Evolutionary conservation across 2,797 vertebrate species (phyloP).

Genomic region (Sphaeramia orbicularis): DNA sequence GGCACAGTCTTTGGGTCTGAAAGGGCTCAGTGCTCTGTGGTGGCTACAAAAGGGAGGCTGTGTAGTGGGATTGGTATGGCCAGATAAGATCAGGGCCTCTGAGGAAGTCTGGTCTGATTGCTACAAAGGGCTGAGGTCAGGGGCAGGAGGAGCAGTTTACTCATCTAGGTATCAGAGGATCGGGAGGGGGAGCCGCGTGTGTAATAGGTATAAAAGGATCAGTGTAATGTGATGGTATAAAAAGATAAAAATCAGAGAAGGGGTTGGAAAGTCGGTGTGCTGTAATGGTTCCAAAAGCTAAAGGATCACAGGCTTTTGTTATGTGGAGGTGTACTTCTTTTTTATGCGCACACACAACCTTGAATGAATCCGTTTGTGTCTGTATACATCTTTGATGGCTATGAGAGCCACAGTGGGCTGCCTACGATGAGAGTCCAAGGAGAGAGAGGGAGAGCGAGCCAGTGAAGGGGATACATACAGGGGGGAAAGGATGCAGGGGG

Average conservation of each 20-base stretch:
- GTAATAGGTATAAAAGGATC: constrained; percentile 86
- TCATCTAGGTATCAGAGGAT: constrained; percentile 84
- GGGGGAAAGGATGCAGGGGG: constrained; percentile 47
- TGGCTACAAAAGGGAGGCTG: constrained; percentile 78
- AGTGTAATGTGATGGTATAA: constrained; percentile 83
- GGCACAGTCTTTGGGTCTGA: constrained; percentile 71
- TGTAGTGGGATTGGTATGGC: constrained; percentile 80
- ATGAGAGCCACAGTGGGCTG: constrained; percentile 43
- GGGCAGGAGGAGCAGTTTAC: constrained; percentile 82
- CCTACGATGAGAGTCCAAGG: constrained; percentile 51
- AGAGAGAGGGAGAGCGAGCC: constrained; percentile 24
- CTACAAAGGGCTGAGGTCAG: constrained; percentile 85
- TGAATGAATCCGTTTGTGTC: constrained; percentile 43
- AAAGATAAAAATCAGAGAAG: constrained; percentile 82
- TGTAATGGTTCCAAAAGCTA: constrained; percentile 80
- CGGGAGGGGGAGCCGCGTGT: constrained; percentile 75
- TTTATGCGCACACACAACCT: constrained; percentile 32
- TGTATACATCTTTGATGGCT: constrained; percentile 60
- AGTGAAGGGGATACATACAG: constrained; percentile 47
- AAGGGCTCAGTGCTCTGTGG: constrained; percentile 75
- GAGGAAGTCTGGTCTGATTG: constrained; percentile 85
- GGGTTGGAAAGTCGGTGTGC: constrained; percentile 69
- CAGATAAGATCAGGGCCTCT: constrained; percentile 84
- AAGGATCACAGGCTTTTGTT: constrained; percentile 77
- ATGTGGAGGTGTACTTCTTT: constrained; percentile 46